Conservation (phyloP, 2,888 invertebrate species). For the Scrobipalpa atriplicella region DNA sequence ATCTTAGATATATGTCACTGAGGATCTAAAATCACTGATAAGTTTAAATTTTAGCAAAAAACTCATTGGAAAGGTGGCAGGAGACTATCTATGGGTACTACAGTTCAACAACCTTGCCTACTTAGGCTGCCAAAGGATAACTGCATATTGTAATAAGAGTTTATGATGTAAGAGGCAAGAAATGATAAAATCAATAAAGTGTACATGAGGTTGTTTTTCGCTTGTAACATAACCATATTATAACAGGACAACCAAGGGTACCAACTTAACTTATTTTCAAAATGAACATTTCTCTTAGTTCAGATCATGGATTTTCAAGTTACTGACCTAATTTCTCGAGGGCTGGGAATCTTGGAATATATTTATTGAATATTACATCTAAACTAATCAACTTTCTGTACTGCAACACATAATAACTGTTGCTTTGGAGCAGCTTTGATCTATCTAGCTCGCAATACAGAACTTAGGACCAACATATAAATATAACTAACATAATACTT, state of each 20-base stretch:
- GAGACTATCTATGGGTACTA: background rate
- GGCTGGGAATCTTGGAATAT: too few species aligned
- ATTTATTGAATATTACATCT: too few species aligned
- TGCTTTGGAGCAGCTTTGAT: too few species aligned
- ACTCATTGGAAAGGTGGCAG: background rate
- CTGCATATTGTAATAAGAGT: background rate
- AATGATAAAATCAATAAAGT: conserved; percentile 27
- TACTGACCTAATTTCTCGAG: too few species aligned
- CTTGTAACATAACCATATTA: background rate
- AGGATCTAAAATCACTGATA: conserved; percentile 11
- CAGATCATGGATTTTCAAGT: too few species aligned
- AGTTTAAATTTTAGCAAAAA: background rate
- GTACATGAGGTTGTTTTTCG: background rate
- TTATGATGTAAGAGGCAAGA: conserved; percentile 21
- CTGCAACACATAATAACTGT: too few species aligned
- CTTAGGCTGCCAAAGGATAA: background rate
- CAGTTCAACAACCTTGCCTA: conserved; percentile 21
- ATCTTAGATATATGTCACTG: conserved; percentile 42
- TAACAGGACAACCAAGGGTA: too few species aligned
- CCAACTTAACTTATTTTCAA: too few species aligned
- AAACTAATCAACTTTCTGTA: too few species aligned
- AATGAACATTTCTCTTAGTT: too few species aligned
- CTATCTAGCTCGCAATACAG: too few species aligned
- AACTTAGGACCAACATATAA: too few species aligned
- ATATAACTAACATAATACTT: background rate